phyloP scores from a whole-genome alignment of 1,140 invertebrate genomes.

The Homalodisca vitripennis region DNA sequence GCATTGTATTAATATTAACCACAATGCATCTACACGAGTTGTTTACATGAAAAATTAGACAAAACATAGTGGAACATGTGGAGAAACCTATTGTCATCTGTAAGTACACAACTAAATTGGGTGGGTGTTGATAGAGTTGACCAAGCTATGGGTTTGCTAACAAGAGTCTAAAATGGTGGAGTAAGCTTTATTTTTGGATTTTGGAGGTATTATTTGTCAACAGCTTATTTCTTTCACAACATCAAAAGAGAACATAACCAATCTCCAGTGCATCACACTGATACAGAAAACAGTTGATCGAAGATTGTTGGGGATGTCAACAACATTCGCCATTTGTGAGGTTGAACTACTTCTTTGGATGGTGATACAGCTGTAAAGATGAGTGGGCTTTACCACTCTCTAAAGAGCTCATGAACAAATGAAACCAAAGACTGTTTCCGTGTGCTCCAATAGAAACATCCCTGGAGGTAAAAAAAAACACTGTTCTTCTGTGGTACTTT shows the following conservation, averaged over 20 bases:
- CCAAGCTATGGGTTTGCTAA: not conserved
- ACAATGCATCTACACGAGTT: not conserved
- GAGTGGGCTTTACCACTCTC: not conserved
- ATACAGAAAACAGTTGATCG: not conserved
- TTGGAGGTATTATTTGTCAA: not conserved
- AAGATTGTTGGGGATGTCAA: not conserved
- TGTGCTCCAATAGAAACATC: not conserved
- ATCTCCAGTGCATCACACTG: not conserved
- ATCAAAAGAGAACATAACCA: not conserved
- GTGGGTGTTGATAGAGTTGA: not conserved
- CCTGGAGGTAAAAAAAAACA: not conserved
- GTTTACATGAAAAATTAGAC: not conserved
- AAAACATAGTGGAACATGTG: not conserved
- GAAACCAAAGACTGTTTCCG: conserved; percentile 1
- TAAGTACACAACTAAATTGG: not conserved
- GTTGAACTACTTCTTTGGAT: not conserved
- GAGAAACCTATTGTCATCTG: not conserved
- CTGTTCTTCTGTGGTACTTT: not conserved
- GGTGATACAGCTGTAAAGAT: not conserved
- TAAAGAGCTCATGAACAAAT: not conserved
- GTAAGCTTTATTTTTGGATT: conserved; percentile 11
- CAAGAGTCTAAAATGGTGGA: not conserved
- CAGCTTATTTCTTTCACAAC: not conserved
- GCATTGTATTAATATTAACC: not conserved
- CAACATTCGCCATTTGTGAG: not conserved